A percentile compares a stretch with the other conserved stretches of the same genome.
Evolutionary conservation across 2,888 invertebrate species (phyloP).

Genomic region (Lepeophtheirus nordmannii): DNA sequence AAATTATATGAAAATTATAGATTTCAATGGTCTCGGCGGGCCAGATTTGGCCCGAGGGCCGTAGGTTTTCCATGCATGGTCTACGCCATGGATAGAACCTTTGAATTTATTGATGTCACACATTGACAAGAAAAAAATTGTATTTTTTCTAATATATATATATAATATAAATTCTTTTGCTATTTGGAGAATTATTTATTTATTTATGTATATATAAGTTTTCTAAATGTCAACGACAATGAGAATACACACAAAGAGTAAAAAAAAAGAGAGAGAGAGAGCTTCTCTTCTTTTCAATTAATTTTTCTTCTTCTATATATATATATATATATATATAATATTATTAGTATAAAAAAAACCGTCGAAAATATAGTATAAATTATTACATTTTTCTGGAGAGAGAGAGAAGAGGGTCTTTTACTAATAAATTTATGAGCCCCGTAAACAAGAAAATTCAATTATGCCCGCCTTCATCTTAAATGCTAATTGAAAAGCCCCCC

Average conservation of each 20-base stretch:
- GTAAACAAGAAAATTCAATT: conserved; percentile 7
- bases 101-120: too few species aligned
- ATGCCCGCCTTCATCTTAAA: conserved; percentile 8
- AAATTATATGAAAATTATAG: too few species aligned
- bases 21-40: too few species aligned
- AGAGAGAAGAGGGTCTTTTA: not conserved
- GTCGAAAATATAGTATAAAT: conserved; percentile 6
- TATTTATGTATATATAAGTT: not conserved
- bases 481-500: conserved; percentile 3
- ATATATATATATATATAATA: not conserved
- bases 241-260: too few species aligned
- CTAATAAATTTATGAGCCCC: conserved; percentile 6
- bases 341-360: not conserved
- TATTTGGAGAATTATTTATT: too few species aligned
- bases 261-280: too few species aligned
- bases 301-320: not conserved
- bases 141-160: too few species aligned
- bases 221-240: conserved; percentile 1
- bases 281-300: conserved; percentile 1
- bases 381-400: conserved; percentile 5
- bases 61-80: too few species aligned
- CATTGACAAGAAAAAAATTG: too few species aligned
- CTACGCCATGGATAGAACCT: too few species aligned
- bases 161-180: too few species aligned
- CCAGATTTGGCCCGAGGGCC: too few species aligned